Conservation (phyloP, 2,113 vertebrate species). For the Cyanoliseus patagonus region DNA sequence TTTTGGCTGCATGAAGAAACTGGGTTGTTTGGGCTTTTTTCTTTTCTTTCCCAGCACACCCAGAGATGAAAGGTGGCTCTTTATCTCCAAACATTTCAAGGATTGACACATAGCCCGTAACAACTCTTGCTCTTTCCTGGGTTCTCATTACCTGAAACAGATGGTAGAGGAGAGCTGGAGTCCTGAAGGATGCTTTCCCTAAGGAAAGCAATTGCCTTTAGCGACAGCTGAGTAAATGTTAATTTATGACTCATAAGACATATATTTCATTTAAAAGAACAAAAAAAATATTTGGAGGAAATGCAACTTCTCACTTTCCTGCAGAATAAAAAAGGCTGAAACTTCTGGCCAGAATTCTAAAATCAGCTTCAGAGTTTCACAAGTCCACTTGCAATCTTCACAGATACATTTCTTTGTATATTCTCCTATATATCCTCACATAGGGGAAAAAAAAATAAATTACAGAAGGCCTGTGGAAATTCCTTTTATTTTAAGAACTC, state of each 20-base stretch:
- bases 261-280: background rate
- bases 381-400: background rate
- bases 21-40: background rate
- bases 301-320: background rate
- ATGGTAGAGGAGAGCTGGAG: background rate
- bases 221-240: conserved; percentile 22
- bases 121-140: background rate
- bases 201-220: background rate
- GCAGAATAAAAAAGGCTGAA: background rate
- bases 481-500: background rate
- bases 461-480: background rate
- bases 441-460: background rate
- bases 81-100: background rate
- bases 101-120: background rate
- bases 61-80: background rate
- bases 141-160: conserved; percentile 14
- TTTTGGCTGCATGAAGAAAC: background rate
- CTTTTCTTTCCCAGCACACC: background rate
- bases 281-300: background rate
- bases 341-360: background rate
- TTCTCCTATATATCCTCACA: background rate
- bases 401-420: background rate
- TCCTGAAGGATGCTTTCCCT: background rate
- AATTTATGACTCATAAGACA: background rate
- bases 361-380: background rate